phyloP scores from a whole-genome alignment of 53 echinoderm and acorn worm species.

The Apostichopus leukothele region DNA sequence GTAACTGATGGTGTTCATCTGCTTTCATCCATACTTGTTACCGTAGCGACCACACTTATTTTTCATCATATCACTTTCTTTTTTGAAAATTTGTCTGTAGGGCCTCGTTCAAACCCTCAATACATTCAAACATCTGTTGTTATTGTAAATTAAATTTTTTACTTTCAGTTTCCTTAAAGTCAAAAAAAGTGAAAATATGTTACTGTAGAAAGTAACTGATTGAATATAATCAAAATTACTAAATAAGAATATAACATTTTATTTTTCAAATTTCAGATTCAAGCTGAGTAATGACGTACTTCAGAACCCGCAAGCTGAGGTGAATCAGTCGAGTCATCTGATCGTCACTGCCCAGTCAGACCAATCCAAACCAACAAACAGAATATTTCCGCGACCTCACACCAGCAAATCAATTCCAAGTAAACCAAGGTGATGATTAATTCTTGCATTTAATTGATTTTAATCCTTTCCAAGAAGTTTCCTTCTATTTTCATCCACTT shows the following conservation, averaged over 20 bases:
- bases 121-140: no score
- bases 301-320: background rate
- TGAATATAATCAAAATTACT: no score
- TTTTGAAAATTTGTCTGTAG: no score
- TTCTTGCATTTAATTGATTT: no score
- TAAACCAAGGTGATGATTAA: slow-evolving; percentile 31
- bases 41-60: no score
- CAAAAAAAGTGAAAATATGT: background rate
- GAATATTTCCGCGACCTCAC: slow-evolving; percentile 27
- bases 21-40: no score
- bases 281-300: slow-evolving; percentile 1
- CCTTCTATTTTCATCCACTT: no score
- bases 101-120: no score
- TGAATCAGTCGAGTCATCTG: background rate
- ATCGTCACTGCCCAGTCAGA: background rate
- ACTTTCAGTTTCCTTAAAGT: background rate
- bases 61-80: no score
- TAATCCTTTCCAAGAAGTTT: no score
- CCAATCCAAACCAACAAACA: background rate
- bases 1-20: background rate
- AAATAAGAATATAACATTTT: no score
- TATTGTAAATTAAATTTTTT: no score
- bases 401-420: slow-evolving; percentile 55
- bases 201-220: background rate
- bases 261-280: background rate